Base-by-base conservation (phyloP, 2,888 invertebrate species). In the Eudemis profundana region DNA sequence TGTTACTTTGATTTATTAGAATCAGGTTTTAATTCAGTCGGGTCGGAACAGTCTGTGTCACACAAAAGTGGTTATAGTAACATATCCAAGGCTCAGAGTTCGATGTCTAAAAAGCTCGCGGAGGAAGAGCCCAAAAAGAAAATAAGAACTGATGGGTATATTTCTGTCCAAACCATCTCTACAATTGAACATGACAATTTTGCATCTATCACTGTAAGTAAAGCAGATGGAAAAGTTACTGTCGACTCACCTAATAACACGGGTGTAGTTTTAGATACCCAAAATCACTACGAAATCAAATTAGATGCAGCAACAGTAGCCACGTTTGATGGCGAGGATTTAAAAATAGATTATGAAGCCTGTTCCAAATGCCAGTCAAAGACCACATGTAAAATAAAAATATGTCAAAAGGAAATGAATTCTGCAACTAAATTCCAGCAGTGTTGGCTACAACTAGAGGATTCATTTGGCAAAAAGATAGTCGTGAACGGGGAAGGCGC, bases 161-260 rank as follows among this genome's bases (percentile, higher is more conserved):
- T 90, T 61, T 86, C 85, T n/a, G 73, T 91, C 8, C 81, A 85
- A 68, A 66, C 87, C 8, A 70, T 80, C 46, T 86, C 79, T 70
- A 83, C 82, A 1, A 79, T 92, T 66, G 93, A 94, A 75, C 93
- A 93, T 81, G 78, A 81, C 36, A 88, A 93, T 78, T 93, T 93
- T 72, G 86, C 93, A n/a, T 89, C 91, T n/a, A 81, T 93, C 15
- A 84, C 82, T 47, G 82, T 93, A 66, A 85, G 93, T 72, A 88
- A 86, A 74, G 74, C 78, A 29, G 81, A 77, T 64, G 80, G 72
- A 7, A 80, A 78, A 56, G 78, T 91, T 66, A 74, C 79, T 4
- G 73, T 90, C 1, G 82, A 84, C 29, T 90, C 90, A 2, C 89
- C 90, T 4, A 89, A 90, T 64, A 76, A 81, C 10, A 82, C 82